Evolutionary conservation across 2,888 invertebrate genomes (phyloP).

Genomic region (Panopea generosa): DNA sequence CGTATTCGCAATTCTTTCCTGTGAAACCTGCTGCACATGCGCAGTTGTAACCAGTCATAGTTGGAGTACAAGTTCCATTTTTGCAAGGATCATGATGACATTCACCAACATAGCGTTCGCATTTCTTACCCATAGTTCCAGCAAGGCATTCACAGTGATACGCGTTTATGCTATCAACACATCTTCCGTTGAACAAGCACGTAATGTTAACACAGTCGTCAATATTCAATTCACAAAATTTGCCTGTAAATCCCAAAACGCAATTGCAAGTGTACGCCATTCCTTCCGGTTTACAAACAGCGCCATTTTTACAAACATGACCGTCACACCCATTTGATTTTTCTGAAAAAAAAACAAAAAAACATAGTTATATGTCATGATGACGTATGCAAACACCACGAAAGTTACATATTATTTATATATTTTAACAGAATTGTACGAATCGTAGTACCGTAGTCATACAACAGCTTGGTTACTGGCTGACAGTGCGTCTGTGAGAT

Average conservation of each 20-base stretch:
- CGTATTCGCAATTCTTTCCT: slow-evolving; percentile 42
- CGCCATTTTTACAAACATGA: slow-evolving; percentile 35
- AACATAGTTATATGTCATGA: no score
- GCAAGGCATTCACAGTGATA: slow-evolving; percentile 30
- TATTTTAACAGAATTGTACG: no score
- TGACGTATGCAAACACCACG: no score
- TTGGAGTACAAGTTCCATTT: slow-evolving; percentile 31
- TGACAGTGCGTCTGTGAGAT: not conserved
- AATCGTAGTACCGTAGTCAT: no score
- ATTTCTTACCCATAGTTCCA: slow-evolving; percentile 24
- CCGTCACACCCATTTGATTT: no score
- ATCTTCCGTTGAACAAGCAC: slow-evolving; percentile 31
- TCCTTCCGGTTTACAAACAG: slow-evolving; percentile 1
- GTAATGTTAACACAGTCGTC: slow-evolving; percentile 15
- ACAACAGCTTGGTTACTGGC: no score
- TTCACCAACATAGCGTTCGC: slow-evolving; percentile 35
- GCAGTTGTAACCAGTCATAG: slow-evolving; percentile 29
- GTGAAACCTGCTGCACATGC: slow-evolving; percentile 38
- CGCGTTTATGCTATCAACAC: not conserved
- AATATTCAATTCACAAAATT: slow-evolving; percentile 9
- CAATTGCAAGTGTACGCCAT: slow-evolving; percentile 7
- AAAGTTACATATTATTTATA: no score
- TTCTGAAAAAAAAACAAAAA: no score
- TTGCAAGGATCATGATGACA: slow-evolving; percentile 36
- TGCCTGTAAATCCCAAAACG: slow-evolving; percentile 3